Evolutionary conservation across 1,140 invertebrate genomes (phyloP), one percentile per base, ranked within the genome.

Genomic region (Drosophila bocki): DNA sequence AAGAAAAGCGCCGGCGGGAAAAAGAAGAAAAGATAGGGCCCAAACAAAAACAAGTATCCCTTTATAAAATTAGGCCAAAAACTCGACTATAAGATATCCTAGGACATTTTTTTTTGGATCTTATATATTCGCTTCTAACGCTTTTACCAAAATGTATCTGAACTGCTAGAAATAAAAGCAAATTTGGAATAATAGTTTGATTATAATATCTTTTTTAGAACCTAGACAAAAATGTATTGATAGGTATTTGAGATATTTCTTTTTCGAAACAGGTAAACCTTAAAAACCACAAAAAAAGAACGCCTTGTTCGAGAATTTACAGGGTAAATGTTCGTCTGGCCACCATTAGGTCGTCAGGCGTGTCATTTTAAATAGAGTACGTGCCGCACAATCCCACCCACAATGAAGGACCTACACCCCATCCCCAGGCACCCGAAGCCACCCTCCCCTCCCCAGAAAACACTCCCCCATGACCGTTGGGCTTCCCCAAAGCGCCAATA

Each of bases 301-400:
- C 0, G 4, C 51, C 33, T 6, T 15, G 0, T 15, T 56, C 8
- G 2, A 37, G 22, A 6, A 48, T 9, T 29, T 67, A 37, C 22
- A 47, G 72, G 70, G 69, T 41, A 63, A 35, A 11, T 41, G 17
- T 51, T 7, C 7, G n/a, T 22, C 45, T 37, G 74, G 51, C 51
- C 79, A 71, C 76, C 83, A 86, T 84, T 84, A 75, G 80, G 80
- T 74, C 76, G 82, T 80, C 76, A 75, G 84, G 77, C 85, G 80
- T 79, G 58, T 88, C 85, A 65, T 68, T 88, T 88, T 88, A 90
- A 88, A 88, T 88, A 68, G 78, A 81, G 65, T 71, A 83, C 83
- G 83, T 87, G 83, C 69, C 69, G 22, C 51, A 48, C 37, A 11
- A 7, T 9, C 19, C 61, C 75, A 54, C 47, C 39, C 22, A 11